Evolutionary conservation across 2,113 vertebrate genomes (phyloP).

Genomic region (Mellivora capensis): DNA sequence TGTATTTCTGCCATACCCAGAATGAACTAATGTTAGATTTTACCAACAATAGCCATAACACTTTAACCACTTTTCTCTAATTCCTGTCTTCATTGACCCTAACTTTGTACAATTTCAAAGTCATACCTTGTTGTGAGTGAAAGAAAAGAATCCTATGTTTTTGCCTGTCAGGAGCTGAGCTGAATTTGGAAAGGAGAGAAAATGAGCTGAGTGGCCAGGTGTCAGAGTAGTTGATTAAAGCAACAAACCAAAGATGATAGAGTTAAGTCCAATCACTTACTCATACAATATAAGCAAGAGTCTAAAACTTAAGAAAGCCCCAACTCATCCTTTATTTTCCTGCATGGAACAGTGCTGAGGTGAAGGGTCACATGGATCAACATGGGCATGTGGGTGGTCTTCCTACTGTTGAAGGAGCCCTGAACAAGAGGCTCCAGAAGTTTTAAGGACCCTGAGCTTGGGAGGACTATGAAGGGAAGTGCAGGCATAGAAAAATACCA

Average conservation of each 20-base stretch:
- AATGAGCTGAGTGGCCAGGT: neutral
- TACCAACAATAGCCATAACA: neutral
- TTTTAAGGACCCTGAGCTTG: neutral
- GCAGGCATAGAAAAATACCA: neutral
- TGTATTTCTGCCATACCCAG: neutral
- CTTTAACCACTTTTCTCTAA: neutral
- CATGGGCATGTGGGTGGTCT: neutral
- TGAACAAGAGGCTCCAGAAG: neutral
- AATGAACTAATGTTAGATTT: neutral
- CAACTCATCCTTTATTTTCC: neutral
- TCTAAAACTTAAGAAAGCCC: neutral
- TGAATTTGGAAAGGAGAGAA: neutral
- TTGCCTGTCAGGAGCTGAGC: neutral
- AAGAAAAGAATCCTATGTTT: neutral
- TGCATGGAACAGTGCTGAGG: neutral
- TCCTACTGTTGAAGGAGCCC: neutral
- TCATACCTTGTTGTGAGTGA: neutral
- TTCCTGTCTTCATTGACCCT: neutral
- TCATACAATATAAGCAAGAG: neutral
- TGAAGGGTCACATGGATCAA: neutral
- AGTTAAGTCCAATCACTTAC: neutral
- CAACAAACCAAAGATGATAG: neutral
- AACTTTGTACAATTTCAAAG: neutral
- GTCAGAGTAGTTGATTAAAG: neutral
- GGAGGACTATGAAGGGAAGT: neutral